phyloP scores from a whole-genome alignment of 2,113 vertebrate genomes.

The Rhizomys pruinosus region DNA sequence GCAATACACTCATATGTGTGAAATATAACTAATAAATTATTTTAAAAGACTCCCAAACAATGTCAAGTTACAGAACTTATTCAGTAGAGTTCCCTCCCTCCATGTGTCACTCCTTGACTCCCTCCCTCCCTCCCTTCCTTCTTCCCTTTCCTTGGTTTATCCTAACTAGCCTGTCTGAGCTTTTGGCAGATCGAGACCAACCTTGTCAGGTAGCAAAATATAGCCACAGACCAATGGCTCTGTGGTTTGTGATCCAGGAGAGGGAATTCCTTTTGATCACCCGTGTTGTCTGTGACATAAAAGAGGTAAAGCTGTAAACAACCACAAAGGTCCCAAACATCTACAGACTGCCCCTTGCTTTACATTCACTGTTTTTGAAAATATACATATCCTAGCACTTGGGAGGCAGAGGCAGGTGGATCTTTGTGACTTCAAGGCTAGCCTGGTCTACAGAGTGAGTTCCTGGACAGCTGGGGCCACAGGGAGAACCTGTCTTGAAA shows the following conservation, averaged over 20 bases:
- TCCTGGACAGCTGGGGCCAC: too few species aligned
- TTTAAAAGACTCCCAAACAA: background rate
- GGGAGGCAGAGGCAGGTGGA: too few species aligned
- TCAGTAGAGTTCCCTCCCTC: background rate
- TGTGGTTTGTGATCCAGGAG: background rate
- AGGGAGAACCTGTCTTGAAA: too few species aligned
- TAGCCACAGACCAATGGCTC: background rate
- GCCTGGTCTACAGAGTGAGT: too few species aligned
- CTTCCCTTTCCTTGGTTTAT: background rate
- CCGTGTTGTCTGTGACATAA: background rate
- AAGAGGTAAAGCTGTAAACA: too few species aligned
- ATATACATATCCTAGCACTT: too few species aligned
- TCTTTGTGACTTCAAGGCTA: too few species aligned
- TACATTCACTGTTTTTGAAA: constrained; percentile 8
- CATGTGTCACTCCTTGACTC: too few species aligned
- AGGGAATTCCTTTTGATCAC: constrained; percentile 7
- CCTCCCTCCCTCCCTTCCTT: background rate
- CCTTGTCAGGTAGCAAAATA: too few species aligned
- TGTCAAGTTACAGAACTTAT: background rate
- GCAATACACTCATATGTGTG: too few species aligned
- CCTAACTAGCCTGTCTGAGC: background rate
- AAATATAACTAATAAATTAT: too few species aligned
- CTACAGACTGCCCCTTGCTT: background rate
- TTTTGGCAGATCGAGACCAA: background rate
- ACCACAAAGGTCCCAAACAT: background rate